Evolutionary conservation across 2,888 invertebrate species (phyloP), one percentile per base, ranked within the genome.

Genomic region (Pyrgus malvae): DNA sequence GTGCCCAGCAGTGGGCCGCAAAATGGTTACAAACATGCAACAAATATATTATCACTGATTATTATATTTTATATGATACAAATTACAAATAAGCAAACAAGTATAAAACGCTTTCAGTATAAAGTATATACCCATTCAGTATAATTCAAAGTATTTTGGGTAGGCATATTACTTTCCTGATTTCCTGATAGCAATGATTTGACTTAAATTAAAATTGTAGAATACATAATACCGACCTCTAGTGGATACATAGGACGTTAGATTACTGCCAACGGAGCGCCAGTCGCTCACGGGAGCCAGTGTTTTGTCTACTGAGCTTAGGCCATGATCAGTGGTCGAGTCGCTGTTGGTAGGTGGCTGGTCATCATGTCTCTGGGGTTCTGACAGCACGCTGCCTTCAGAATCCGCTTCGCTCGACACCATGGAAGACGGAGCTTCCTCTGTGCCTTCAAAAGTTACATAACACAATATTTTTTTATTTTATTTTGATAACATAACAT

Each of bases 331-430:
- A 0, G 69, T 61, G 1, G 60, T n/a, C n/a, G n/a, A n/a, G n/a
- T n/a, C 83, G 12, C 61, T 66, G 31, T 37, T 55, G 23, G 31
- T 55, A 27, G 14, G 59, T 48, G 21, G 45, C 9, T 23, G 81
- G 1, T 59, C 57, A 29, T 84, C 83, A 55, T 76, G 74, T 1
- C 83, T 70, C 9, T 65, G 70, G 8, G 72, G 71, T 35, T 88
- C 88, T 0, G 84, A 80, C 14, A 84, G 61, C 14, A 81, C 69
- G 54, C 89, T 87, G 59, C 80, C 83, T 50, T 89, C 90, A 0
- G 89, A 90, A 59, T 90, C 89, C 2, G 85, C 86, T 58, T 90
- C 90, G 48, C 88, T 88, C 1, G 89, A 89, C 27, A 88, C 87
- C 85, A 90, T 85, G 1, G 88, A 88, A 8, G 87, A 85, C 9